phyloP scores from a whole-genome alignment of 2,113 vertebrate species.

The Muntiacus reevesi region DNA sequence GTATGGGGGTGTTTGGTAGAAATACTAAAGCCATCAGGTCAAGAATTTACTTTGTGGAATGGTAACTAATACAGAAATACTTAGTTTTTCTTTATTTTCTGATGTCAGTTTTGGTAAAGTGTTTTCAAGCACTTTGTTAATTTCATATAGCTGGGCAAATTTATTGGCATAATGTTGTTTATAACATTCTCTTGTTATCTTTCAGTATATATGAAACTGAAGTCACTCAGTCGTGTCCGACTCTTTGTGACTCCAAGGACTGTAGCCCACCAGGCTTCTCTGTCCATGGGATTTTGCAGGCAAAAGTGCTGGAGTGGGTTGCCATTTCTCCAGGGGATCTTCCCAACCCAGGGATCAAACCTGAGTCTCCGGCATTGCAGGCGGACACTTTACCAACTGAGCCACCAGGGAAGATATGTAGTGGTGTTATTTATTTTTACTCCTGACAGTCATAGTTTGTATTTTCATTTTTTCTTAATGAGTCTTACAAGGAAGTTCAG shows the following conservation, averaged over 20 bases:
- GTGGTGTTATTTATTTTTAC: neutral
- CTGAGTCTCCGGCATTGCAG: too few species aligned
- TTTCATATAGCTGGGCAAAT: neutral
- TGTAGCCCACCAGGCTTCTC: too few species aligned
- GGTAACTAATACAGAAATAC: neutral
- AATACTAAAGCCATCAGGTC: neutral
- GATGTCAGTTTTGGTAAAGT: neutral
- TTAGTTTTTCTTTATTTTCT: neutral
- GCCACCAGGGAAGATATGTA: neutral
- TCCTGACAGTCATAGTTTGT: neutral
- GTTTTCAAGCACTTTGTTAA: neutral
- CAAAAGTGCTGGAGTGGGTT: too few species aligned
- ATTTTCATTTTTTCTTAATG: neutral
- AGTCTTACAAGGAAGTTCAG: neutral
- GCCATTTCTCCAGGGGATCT: too few species aligned
- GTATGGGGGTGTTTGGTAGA: neutral
- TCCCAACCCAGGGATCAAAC: too few species aligned
- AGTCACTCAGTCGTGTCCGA: too few species aligned
- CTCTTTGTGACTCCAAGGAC: too few species aligned
- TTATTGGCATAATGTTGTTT: neutral
- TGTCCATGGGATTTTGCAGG: too few species aligned
- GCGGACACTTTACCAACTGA: too few species aligned
- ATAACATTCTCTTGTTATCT: neutral
- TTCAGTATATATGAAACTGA: neutral
- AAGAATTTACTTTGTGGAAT: neutral